Percentiles rank a stretch among this genome's conserved stretches.
Evolutionary conservation across 2,113 vertebrate genomes (phyloP).

Genomic region (Anoplopoma fimbria): DNA sequence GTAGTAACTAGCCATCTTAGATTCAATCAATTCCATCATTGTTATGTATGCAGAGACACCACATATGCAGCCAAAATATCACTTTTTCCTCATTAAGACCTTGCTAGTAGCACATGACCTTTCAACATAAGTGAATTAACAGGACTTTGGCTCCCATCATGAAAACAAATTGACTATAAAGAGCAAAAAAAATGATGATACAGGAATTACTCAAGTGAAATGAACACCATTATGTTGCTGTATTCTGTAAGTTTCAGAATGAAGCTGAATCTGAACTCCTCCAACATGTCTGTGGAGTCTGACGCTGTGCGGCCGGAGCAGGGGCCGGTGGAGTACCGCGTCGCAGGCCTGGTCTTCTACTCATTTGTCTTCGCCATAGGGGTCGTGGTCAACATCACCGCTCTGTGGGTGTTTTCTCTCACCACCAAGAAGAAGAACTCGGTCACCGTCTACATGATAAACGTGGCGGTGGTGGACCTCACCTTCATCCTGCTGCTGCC

Average conservation of each 20-base stretch:
- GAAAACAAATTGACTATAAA: neutral
- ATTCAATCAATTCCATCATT: neutral
- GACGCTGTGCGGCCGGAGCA: slow-evolving; percentile 15
- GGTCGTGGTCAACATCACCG: slow-evolving; percentile 90
- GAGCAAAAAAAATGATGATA: neutral
- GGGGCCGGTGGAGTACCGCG: slow-evolving; percentile 86
- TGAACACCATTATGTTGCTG: neutral
- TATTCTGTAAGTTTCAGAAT: slow-evolving; percentile 42
- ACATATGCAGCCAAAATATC: neutral
- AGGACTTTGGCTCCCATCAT: neutral
- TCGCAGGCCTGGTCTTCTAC: slow-evolving; percentile 90
- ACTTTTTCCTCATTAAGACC: neutral
- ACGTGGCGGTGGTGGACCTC: slow-evolving; percentile 93
- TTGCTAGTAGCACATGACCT: neutral
- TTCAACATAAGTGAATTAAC: neutral
- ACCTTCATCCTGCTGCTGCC: slow-evolving; percentile 90
- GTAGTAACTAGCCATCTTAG: neutral
- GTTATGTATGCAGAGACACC: neutral
- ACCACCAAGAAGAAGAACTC: slow-evolving; percentile 96
- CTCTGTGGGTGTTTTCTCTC: slow-evolving; percentile 96
- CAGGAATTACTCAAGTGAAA: neutral
- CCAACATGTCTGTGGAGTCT: slow-evolving; percentile 58
- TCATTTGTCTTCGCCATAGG: slow-evolving; percentile 89
- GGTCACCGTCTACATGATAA: slow-evolving; percentile 96
- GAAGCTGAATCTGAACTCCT: slow-evolving; percentile 57